Base-by-base conservation (phyloP, 2,888 invertebrate species). In the Auanema freiburgensis region DNA sequence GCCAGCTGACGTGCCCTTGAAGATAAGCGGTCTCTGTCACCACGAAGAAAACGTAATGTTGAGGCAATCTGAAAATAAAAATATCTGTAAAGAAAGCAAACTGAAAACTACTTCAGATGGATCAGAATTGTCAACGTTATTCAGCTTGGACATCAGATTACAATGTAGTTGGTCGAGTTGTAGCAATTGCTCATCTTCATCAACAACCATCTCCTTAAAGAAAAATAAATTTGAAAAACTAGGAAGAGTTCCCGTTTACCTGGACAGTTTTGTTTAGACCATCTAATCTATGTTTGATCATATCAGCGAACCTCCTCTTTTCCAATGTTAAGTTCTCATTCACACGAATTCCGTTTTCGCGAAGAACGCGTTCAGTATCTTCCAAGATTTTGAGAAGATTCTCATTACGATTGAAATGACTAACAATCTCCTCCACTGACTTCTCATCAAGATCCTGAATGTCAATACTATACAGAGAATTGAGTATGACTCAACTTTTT, bases 91-190 rank as follows among this genome's bases (percentile, higher is more conserved):
- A 3, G 33, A 33, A 33, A n/a, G n/a, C 8, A 5, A 42, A 16
- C 4, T 33, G 56, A 18, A n/a, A 8, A 33, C 3, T 33, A 56
- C 56, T 42, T 43, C n/a, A 16, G n/a, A n/a, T 5, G 51, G 52
- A 41, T 16, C 53, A 18, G 16, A n/a, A 18, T 23, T 24, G 14
- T 51, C 41, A n/a, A 42, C 43, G 16, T 52, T 23, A 14, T 51
- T 44, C 5, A 63, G 12, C 18, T 59, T 51, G 3, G 42, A 14
- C 18, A 59, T 51, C 33, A 57, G 21, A 10, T 55, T 71, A 11
- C 68, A 72, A 53, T 78, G 73, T 23, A 78, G 51, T 23, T 74
- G 68, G 53, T 79, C 77, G 41, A 78, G 74, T 25, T 75, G 70
- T 23, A 76, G 54, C 5, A 76, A 71, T 5, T 71, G 69, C 1